Evolutionary conservation across 2,797 vertebrate genomes (phyloP), one percentile per base, ranked within the genome.

Genomic region (Acrocephalus scirpaceus): DNA sequence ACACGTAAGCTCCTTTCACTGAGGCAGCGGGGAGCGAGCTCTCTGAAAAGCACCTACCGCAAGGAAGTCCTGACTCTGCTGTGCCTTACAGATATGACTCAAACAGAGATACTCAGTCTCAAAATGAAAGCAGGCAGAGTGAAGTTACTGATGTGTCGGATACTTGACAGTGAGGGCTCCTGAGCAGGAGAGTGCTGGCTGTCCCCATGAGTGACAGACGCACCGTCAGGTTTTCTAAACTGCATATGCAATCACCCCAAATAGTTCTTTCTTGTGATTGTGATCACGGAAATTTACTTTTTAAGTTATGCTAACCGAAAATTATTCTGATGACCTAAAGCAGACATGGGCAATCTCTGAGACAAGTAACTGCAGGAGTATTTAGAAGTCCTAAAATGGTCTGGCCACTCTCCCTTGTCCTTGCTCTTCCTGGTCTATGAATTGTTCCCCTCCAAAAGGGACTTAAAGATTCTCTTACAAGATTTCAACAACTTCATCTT

Each of bases 21-120:
- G 79, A 82, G 94, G 86, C 94, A 96, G 91, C 45, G 0, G 94
- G 94, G 83, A 92, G 58, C 1, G 3, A 58, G 50, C 16, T 62
- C 75, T 72, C 23, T 83, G 91, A 95, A 95, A 96, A 85, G 90
- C 85, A 91, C 90, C 94, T 95, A 91, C 90, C 10, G 7, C 95
- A 96, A 88, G 70, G 70, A 93, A 94, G 91, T 50, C 53, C 86
- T 93, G 88, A 91, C 79, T 95, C 93, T 79, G 71, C 70, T 71
- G 82, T 81, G 85, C 89, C 76, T 88, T 38, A 58, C 74, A 95
- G 91, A 81, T 54, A 64, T 22, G 70, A 64, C 87, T 90, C 88
- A 90, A 92, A 85, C 74, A 62, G 82, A 94, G 69, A 81, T 45
- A 77, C 71, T 82, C 65, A 30, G 36, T 36, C 73, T 78, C 80